Conservation (phyloP, 2,888 invertebrate genomes). For the Sipha maydis region DNA sequence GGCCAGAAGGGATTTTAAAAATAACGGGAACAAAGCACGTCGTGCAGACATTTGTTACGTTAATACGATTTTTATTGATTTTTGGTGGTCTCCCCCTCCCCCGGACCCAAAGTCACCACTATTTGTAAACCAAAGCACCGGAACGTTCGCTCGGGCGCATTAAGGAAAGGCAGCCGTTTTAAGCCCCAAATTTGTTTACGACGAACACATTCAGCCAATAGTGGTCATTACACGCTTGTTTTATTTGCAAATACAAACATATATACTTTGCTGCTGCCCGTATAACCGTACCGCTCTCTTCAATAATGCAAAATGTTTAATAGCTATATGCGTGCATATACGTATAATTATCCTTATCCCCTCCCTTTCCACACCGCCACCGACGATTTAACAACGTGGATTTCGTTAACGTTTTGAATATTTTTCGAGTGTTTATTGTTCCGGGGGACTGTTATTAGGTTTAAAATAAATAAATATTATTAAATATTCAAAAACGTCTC, state of each 20-base stretch:
- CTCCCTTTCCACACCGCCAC: too few relatives aligned
- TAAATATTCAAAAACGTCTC: background rate
- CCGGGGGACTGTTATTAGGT: background rate
- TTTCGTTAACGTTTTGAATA: background rate
- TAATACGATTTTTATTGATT: constrained; percentile 13
- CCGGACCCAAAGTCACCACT: background rate
- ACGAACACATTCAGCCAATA: background rate
- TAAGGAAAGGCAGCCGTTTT: background rate
- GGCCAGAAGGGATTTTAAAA: constrained; percentile 18
- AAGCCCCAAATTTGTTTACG: background rate
- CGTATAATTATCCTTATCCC: background rate
- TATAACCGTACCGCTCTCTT: background rate
- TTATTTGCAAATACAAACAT: constrained; percentile 1
- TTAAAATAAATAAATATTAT: background rate
- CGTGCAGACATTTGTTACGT: constrained; percentile 2
- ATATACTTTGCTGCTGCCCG: background rate
- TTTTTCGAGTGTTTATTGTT: background rate
- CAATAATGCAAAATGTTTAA: background rate
- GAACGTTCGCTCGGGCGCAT: background rate
- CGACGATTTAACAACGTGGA: background rate
- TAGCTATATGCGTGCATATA: background rate
- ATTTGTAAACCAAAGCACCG: background rate
- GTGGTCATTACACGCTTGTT: background rate
- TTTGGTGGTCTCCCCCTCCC: background rate
- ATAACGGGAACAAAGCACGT: background rate